Evolutionary conservation across 1,140 invertebrate species (phyloP).

Genomic region (Mycetomoellerius zeteki): DNA sequence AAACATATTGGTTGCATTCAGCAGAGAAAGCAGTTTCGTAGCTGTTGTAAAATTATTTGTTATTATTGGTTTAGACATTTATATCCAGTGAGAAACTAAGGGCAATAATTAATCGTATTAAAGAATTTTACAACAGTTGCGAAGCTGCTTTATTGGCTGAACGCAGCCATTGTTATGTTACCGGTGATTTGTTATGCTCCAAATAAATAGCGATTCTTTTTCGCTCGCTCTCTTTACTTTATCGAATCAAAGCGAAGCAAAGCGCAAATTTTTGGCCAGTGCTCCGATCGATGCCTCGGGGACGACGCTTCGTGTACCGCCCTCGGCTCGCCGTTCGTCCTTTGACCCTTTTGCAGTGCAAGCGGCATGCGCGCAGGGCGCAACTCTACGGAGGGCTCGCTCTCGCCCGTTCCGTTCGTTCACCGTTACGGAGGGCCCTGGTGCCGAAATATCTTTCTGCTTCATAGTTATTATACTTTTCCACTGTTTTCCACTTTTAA

Average conservation of each 20-base stretch:
- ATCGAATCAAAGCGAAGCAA: slow-evolving; percentile 20
- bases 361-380: slow-evolving; percentile 68
- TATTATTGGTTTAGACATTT: too few species aligned
- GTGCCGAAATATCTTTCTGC: slow-evolving; percentile 23
- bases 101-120: too few species aligned
- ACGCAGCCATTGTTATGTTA: too few species aligned
- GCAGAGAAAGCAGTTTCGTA: too few species aligned
- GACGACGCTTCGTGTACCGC: slow-evolving; percentile 75
- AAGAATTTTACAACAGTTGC: too few species aligned
- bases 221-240: not conserved
- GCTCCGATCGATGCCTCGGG: slow-evolving; percentile 71
- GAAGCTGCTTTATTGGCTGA: too few species aligned
- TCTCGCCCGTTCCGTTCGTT: not conserved
- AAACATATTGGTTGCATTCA: too few species aligned
- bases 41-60: too few species aligned
- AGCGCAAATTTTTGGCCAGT: slow-evolving; percentile 71
- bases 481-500: slow-evolving; percentile 20
- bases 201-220: not conserved
- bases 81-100: too few species aligned
- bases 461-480: not conserved
- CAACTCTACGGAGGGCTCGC: slow-evolving; percentile 50
- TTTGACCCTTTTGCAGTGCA: slow-evolving; percentile 77
- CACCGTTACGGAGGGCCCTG: not conserved
- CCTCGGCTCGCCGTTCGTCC: slow-evolving; percentile 68
- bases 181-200: too few species aligned